Conservation (phyloP, 2,888 invertebrate species). For the Andrena bucephala region DNA sequence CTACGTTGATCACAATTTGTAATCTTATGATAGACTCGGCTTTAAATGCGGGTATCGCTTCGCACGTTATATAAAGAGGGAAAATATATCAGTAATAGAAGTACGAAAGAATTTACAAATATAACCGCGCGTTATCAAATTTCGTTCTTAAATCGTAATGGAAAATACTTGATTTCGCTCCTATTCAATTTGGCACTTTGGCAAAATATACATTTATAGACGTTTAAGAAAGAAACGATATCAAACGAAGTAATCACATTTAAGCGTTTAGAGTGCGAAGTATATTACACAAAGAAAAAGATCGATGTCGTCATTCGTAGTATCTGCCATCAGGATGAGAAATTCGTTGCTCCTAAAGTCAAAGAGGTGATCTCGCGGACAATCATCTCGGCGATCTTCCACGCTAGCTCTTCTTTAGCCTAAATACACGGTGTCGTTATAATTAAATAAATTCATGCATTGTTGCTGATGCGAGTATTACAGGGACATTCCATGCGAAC, state of each 20-base stretch:
- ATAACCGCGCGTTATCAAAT: slow-evolving; percentile 4
- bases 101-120: slow-evolving; percentile 17
- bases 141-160: slow-evolving; percentile 32
- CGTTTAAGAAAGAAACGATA: slow-evolving; percentile 39
- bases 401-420: slow-evolving; percentile 97
- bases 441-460: slow-evolving; percentile 10
- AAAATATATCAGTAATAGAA: slow-evolving; percentile 25
- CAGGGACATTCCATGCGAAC: no score
- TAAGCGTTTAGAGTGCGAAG: slow-evolving; percentile 30
- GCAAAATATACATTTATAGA: slow-evolving; percentile 53
- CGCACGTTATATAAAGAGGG: background rate
- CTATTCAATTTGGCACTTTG: slow-evolving; percentile 68
- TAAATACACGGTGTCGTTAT: slow-evolving; percentile 66
- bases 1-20: slow-evolving; percentile 32
- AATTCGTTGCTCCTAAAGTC: slow-evolving; percentile 87
- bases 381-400: slow-evolving; percentile 99
- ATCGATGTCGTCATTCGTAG: slow-evolving; percentile 29
- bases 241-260: slow-evolving; percentile 45
- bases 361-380: slow-evolving; percentile 97
- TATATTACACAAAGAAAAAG: slow-evolving; percentile 38
- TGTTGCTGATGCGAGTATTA: background rate
- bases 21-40: slow-evolving; percentile 35
- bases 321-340: slow-evolving; percentile 76
- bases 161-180: slow-evolving; percentile 47
- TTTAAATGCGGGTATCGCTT: slow-evolving; percentile 22